Base-by-base conservation (phyloP, 2,888 invertebrate genomes). In the Dynastes tityus region DNA sequence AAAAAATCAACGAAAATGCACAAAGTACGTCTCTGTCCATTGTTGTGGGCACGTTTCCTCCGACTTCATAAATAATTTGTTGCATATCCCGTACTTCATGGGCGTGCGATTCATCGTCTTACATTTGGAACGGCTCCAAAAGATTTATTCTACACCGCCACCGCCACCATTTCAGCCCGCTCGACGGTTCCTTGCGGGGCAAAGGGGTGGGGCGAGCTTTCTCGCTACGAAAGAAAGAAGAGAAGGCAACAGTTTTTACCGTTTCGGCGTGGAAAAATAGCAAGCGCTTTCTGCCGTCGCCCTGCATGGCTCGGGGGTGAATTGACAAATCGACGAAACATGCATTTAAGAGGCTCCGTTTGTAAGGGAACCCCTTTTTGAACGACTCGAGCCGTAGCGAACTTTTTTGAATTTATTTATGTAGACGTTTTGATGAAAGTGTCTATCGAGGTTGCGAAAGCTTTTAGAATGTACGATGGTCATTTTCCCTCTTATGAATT, bases 31-130 rank as follows among this genome's bases (percentile, higher is more conserved):
- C 45, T 11, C 45, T 1, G 45, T 11, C 45, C 11, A 11, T 53
- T 16, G 53, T 53, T 53, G 53, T 61, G 61, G n/a, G 27, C 22
- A 45, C 9, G 49, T 49, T 27, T 49, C 49, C 9, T 16, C 67
- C 16, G 22, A 68, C 16, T 68, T 68, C 45, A 68, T 68, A 68
- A 49, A 68, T 68, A 68, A 68, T 68, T 68, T 68, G 49, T 45
- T 68, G 49, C 67, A 49, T 68, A 27, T 61, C 27, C 27, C 11
- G 51, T 16, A 49, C 49, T 11, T 3, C 2, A 11, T 37, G 27
- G 11, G 16, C 9, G 16, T 11, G 67, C 49, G 67, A 45, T 49
- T 68, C 67, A 49, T 51, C 49, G 49, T 68, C 45, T 68, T 37
- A 9, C 67, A 49, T 68, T 68, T 68, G 67, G 67, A 68, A 68